Evolutionary conservation across 53 echinoderm and acorn worm genomes (phyloP).

Genomic region (Luidia sarsii): DNA sequence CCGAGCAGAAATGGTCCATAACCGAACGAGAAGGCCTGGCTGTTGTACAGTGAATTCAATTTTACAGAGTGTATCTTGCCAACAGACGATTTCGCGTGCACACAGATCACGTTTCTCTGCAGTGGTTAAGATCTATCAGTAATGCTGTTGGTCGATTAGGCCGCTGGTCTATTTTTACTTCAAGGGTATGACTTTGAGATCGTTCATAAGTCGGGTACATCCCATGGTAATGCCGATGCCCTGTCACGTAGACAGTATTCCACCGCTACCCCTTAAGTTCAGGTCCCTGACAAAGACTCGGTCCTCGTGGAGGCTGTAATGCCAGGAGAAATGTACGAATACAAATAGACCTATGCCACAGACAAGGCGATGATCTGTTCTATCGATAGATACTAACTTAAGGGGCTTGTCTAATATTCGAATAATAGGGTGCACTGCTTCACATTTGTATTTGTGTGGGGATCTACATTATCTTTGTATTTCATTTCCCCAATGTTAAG

Average conservation of each 20-base stretch:
- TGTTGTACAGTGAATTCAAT: not conserved
- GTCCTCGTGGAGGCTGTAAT: not conserved
- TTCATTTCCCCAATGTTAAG: no score
- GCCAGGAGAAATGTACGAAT: not conserved
- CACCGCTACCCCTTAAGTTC: not conserved
- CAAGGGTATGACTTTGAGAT: constrained; percentile 3
- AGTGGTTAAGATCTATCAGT: not conserved
- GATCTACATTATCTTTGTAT: no score
- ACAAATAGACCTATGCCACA: not conserved
- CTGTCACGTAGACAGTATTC: not conserved
- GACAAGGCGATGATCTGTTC: not conserved
- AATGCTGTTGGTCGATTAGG: not conserved
- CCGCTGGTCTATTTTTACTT: constrained; percentile 2
- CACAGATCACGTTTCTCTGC: constrained; percentile 4
- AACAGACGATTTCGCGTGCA: not conserved
- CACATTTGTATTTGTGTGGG: no score
- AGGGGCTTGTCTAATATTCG: no score
- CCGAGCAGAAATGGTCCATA: not conserved
- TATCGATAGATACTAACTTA: no score
- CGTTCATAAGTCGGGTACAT: not conserved
- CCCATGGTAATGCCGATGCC: constrained; percentile 1
- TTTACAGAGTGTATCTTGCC: not conserved
- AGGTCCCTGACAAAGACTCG: not conserved
- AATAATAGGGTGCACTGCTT: no score
- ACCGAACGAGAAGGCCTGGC: not conserved